These are phyloP conservation scores for Drosophila bocqueti DNA, from an alignment of 1,140 invertebrate genomes.

Conservation along the genomic window DNA sequence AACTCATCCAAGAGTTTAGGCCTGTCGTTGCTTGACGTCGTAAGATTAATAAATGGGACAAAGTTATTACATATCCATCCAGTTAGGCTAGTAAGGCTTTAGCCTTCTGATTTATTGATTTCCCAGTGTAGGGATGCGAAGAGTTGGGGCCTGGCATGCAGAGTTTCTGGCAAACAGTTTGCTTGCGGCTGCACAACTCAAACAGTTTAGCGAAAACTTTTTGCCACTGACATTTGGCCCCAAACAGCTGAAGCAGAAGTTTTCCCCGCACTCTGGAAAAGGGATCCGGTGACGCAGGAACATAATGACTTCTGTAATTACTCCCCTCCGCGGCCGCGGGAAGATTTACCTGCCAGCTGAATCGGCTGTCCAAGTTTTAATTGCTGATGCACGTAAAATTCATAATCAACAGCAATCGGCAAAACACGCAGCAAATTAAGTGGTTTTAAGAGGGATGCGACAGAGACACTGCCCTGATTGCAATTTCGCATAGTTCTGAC, in stretches of 20 bases:
- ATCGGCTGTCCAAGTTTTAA: constrained; percentile 76
- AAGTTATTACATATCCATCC: no score
- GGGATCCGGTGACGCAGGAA: constrained; percentile 43
- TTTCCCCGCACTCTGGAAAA: constrained; percentile 13
- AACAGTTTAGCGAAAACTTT: constrained; percentile 72
- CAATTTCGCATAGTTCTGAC: constrained; percentile 15
- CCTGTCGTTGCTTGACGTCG: no score
- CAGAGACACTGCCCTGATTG: constrained; percentile 7
- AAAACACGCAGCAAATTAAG: constrained; percentile 35
- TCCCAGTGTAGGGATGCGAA: constrained; percentile 12
- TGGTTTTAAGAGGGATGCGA: constrained; percentile 3
- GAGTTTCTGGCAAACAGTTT: constrained; percentile 74
- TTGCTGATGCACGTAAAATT: constrained; percentile 70
- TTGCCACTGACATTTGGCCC: constrained; percentile 50
- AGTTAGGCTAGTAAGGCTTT: no score
- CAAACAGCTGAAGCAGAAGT: constrained; percentile 22
- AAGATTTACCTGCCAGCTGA: constrained; percentile 57
- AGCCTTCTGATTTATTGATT: background rate
- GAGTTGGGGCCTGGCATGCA: constrained; percentile 34
- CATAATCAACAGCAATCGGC: constrained; percentile 34
- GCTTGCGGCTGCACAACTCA: constrained; percentile 62
- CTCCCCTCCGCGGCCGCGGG: constrained; percentile 7
- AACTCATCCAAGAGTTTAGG: no score
- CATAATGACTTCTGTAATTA: constrained; percentile 80
- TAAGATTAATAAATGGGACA: background rate